Base-by-base conservation (phyloP, 1,140 invertebrate genomes). In the Tigriopus japonicus region DNA sequence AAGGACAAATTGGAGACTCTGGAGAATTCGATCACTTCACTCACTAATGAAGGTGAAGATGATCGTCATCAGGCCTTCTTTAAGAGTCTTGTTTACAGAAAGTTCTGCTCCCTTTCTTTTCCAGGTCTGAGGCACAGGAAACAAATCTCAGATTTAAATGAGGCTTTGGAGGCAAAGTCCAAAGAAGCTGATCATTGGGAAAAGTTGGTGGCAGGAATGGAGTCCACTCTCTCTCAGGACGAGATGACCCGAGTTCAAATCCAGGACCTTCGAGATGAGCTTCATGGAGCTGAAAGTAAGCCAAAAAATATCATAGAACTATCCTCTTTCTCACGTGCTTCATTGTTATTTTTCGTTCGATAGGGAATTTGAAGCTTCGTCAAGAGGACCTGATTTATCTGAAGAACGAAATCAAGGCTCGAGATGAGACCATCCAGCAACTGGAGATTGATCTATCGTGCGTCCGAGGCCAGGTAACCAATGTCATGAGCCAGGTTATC, bases 151-250 rank as follows among this genome's bases (percentile, higher is more conserved):
- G 45, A 21, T 2, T 21, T 49, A 10, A 21, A 49, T 15, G 52
- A 54, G 6, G 24, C 14, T 14, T 24, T 54, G 52, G 52, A 54
- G 14, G 24, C 2, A 21, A 28, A 54, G 24, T 19, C 52, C 52
- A 54, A 54, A 14, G 52, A 54, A 24, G 52, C 52, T 6, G 15
- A 21, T 19, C 17, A 28, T n/a, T 54, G 15, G 24, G 24, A n/a
- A n/a, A 24, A 54, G n/a, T 54, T 54, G 52, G 52, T 54, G 52
- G 24, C 2, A n/a, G 14, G 15, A 54, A 54, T 54, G 52, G 52
- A 54, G 24, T n/a, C 17, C 52, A 5, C 52, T 21, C 24, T 24
- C 14, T n/a, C 15, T 6, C 52, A 54, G 14, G 52, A 54, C 14
- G 52, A 54, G 24, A 54, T 54, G 52, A 21, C 14, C 24, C 15